Base-by-base conservation (phyloP, 1,140 invertebrate species). In the Scaptodrosophila lebanonensis region DNA sequence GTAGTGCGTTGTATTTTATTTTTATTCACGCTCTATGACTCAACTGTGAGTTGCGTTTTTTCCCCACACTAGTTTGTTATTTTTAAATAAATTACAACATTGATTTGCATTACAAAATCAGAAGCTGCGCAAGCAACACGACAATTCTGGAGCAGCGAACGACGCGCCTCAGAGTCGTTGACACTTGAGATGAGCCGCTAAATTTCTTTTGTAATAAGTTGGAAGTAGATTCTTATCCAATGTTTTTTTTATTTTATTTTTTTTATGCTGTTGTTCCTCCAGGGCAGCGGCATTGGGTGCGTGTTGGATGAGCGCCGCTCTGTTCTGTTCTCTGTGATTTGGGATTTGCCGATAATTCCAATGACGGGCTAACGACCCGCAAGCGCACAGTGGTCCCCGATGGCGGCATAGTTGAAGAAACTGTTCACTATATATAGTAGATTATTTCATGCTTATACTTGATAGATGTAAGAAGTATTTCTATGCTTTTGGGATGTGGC, bases 81-180 rank as follows among this genome's bases (percentile, higher is more conserved):
- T 73, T 65, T 49, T 73, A 79, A 39, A 58, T 45, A 40, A 68
- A 79, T 77, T 77, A 73, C 73, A 59, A 51, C 65, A 79, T 66
- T 45, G 51, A 77, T 77, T 77, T 79, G 64, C 68, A 77, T 77
- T 68, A 79, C 60, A 77, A 77, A 77, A 61, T n/a, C 51, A 25
- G 22, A 27, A 25, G 57, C 44, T 53, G 56, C 13, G 44, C 18
- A 25, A 13, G 33, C 35, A 18, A 29, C 22, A 18, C 18, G 15
- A 60, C 45, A 35, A 15, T 18, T 56, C 40, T 35, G 42, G n/a
- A 65, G 38, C 59, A 68, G 79, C 73, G 64, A 79, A 54, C 73
- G 49, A 38, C 65, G 65, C 75, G 73, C 68, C 68, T 64, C 48
- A 51, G 68, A 79, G 73, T 77, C 73, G 65, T 68, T 73, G 73